Evolutionary conservation across 2,888 invertebrate species (phyloP).

Genomic region (Cantharis lateralis): DNA sequence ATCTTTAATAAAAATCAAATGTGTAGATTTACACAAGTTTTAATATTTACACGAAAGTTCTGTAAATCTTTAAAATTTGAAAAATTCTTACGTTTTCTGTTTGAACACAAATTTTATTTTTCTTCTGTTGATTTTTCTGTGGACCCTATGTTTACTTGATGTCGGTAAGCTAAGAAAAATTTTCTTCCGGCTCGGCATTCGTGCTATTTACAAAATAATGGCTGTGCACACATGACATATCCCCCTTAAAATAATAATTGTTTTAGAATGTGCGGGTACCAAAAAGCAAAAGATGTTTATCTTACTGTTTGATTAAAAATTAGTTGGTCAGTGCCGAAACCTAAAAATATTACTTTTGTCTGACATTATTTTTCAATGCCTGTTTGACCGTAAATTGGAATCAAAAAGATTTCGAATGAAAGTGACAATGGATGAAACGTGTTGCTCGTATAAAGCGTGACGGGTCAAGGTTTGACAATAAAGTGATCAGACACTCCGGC

Average conservation of each 20-base stretch:
- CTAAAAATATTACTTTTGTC: neutral
- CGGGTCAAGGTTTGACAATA: neutral
- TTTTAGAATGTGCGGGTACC: neutral
- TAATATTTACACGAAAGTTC: neutral
- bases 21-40: neutral
- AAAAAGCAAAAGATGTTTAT: neutral
- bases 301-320: neutral
- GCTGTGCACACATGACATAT: neutral
- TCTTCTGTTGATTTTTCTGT: neutral
- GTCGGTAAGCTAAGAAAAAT: neutral
- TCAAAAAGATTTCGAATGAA: neutral
- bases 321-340: neutral
- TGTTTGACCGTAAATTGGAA: neutral
- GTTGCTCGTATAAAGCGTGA: neutral
- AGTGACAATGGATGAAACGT: neutral
- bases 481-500: neutral
- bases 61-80: neutral
- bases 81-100: neutral
- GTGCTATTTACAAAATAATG: neutral
- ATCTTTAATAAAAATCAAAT: neutral
- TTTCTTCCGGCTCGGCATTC: neutral
- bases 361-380: neutral
- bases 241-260: neutral
- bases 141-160: neutral
- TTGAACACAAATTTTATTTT: neutral